These are phyloP conservation scores for Proisotoma minuta DNA, from an alignment of 2,888 invertebrate species.

Conservation along the genomic window DNA sequence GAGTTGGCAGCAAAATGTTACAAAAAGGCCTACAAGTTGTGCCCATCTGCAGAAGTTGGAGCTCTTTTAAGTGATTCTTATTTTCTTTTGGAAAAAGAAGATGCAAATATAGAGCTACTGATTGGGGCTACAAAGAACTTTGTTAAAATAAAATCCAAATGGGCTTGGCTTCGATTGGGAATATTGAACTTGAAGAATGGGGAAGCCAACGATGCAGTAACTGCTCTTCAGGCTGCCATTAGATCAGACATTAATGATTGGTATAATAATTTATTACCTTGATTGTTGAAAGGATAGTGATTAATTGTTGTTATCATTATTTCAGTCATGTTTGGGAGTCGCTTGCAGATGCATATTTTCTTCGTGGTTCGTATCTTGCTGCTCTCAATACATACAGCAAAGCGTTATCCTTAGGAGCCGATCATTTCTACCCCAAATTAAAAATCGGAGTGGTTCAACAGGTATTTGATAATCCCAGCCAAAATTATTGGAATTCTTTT, in stretches of 20 bases:
- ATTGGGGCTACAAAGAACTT: constrained; percentile 31
- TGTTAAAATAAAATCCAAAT: constrained; percentile 54
- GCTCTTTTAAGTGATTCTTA: constrained; percentile 72
- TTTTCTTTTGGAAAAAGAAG: constrained; percentile 61
- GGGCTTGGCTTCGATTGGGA: constrained; percentile 81
- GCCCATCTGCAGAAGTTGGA: constrained; percentile 65
- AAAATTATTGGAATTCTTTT: too few relatives aligned
- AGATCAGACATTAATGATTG: constrained; percentile 59
- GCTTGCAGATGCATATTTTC: constrained; percentile 81
- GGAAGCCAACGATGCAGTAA: constrained; percentile 69
- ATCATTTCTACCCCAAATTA: constrained; percentile 65
- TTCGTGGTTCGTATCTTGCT: constrained; percentile 82
- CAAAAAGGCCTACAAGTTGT: constrained; percentile 73
- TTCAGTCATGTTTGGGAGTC: constrained; percentile 73
- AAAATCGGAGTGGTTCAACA: constrained; percentile 72
- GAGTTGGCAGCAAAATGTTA: constrained; percentile 75
- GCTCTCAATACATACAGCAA: constrained; percentile 81
- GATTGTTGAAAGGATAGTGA: too few relatives aligned
- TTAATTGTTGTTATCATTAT: too few relatives aligned
- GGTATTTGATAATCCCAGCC: constrained; percentile 50
- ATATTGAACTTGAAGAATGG: constrained; percentile 69
- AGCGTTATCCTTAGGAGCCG: constrained; percentile 63
- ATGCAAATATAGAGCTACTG: constrained; percentile 32
- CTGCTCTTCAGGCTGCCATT: constrained; percentile 63
- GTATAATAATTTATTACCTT: too few relatives aligned